Conservation (phyloP, 2,888 invertebrate genomes). For the Trichogramma dendrolimi region DNA sequence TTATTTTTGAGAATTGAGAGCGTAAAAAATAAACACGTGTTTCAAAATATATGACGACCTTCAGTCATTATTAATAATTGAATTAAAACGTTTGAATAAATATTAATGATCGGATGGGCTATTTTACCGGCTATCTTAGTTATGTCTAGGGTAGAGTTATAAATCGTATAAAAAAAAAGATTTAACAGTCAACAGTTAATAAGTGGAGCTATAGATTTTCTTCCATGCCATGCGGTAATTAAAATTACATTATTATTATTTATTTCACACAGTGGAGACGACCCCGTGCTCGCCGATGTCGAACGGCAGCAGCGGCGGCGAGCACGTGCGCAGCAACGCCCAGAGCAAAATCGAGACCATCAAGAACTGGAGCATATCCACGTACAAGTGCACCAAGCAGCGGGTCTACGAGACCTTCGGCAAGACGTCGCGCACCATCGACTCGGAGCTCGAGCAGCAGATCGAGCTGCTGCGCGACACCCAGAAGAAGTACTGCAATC, state of each 20-base stretch:
- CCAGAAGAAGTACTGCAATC: constrained; percentile 84
- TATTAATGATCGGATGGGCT: too few relatives aligned
- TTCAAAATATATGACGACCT: too few relatives aligned
- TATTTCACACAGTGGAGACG: constrained; percentile 29
- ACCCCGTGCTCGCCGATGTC: constrained; percentile 60
- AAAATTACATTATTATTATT: neutral
- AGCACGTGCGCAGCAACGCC: constrained; percentile 56
- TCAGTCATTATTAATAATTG: too few relatives aligned
- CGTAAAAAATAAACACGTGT: too few relatives aligned
- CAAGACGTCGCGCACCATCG: constrained; percentile 85
- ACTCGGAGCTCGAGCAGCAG: constrained; percentile 90
- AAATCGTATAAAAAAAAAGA: too few relatives aligned
- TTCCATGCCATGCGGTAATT: too few relatives aligned
- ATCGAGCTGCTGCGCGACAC: constrained; percentile 91
- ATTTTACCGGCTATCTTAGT: too few relatives aligned
- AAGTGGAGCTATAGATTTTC: too few relatives aligned
- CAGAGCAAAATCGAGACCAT: constrained; percentile 86
- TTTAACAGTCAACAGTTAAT: too few relatives aligned
- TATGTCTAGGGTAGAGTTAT: too few relatives aligned
- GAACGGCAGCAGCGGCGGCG: constrained; percentile 63
- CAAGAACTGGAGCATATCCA: constrained; percentile 96
- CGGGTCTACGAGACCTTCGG: constrained; percentile 94
- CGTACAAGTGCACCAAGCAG: constrained; percentile 97
- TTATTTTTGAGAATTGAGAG: too few relatives aligned
- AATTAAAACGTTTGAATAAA: too few relatives aligned